Evolutionary conservation across 1,140 invertebrate genomes (phyloP).

Genomic region (Dendroctonus valens): DNA sequence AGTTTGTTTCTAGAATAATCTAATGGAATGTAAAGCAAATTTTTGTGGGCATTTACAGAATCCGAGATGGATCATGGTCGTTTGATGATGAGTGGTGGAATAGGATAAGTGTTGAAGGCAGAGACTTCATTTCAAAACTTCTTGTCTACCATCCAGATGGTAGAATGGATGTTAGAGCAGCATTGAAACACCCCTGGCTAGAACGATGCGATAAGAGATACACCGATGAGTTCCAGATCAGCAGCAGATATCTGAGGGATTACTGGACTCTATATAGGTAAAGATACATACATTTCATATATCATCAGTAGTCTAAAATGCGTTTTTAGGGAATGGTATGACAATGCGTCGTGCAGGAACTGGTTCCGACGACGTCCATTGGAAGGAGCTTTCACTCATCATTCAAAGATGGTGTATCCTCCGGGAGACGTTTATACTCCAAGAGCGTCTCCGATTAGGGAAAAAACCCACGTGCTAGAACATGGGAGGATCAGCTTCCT

Average conservation of each 20-base stretch:
- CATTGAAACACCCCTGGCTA: slow-evolving; percentile 87
- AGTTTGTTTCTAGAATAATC: background rate
- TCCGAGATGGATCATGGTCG: slow-evolving; percentile 56
- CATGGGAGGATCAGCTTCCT: slow-evolving; percentile 68
- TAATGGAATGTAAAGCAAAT: too few species aligned
- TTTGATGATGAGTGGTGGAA: slow-evolving; percentile 64
- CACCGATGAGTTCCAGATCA: slow-evolving; percentile 68
- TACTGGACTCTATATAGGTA: slow-evolving; percentile 74
- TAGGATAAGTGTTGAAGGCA: slow-evolving; percentile 70
- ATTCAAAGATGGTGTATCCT: slow-evolving; percentile 92
- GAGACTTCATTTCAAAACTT: slow-evolving; percentile 84
- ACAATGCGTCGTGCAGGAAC: slow-evolving; percentile 81
- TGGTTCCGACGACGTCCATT: slow-evolving; percentile 81
- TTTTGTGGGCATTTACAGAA: slow-evolving; percentile 44
- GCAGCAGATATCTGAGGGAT: slow-evolving; percentile 70
- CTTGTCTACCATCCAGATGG: slow-evolving; percentile 71
- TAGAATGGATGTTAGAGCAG: slow-evolving; percentile 75
- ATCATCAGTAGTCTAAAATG: background rate
- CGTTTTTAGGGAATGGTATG: slow-evolving; percentile 75
- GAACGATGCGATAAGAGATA: slow-evolving; percentile 64
- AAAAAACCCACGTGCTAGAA: slow-evolving; percentile 50
- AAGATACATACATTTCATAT: background rate
- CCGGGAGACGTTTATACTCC: slow-evolving; percentile 79
- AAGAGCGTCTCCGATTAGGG: slow-evolving; percentile 60
- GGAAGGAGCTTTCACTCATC: slow-evolving; percentile 80